Evolutionary conservation across 1,140 invertebrate genomes (phyloP), one percentile per base, ranked within the genome.

Genomic region (Drosophila orena): DNA sequence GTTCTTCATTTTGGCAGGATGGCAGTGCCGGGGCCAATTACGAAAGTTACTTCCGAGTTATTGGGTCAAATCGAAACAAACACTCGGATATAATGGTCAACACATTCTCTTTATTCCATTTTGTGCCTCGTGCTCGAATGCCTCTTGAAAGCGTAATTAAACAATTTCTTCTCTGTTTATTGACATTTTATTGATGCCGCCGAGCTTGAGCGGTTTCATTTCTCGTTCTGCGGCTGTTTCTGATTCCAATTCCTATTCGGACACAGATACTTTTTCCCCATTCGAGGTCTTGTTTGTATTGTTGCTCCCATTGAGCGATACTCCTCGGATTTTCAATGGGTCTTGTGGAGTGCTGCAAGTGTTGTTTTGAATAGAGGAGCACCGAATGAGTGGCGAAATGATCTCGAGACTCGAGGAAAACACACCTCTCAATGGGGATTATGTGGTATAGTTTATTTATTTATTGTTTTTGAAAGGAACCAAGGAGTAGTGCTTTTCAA

Each of bases 171-270:
- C 68, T 57, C 68, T 70, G 65, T 70, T 86, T 86, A 88, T 86
- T 86, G 83, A 86, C 83, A 89, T 78, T 86, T 83, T 84, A 84
- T 84, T 80, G 81, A 84, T 84, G 81, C 81, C 81, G 77, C 55
- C 72, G 66, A 55, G 62, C 53, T 46, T 56, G 35, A 56, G 47
- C 60, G 72, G 72, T 77, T 76, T 58, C 73, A 59, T 77, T 77
- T 71, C 52, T 70, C 35, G 68, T 57, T 56, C 50, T 53, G 12
- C 38, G 20, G 20, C 22, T 58, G 34, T 42, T 46, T 38, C 22
- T 38, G 57, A 61, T 62, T 44, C 34, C 57, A 22, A 44, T 27
- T 56, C 47, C 47, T n/a, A 50, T 50, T 34, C 11, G 4, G 30
- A 53, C 38, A 54, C 58, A 27, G 66, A 70, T 70, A 70, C 66